Percentiles rank a stretch among this genome's conserved stretches.
These are phyloP conservation scores for Nasonia giraulti DNA, from an alignment of 1,140 invertebrate species.

Conservation along the genomic window DNA sequence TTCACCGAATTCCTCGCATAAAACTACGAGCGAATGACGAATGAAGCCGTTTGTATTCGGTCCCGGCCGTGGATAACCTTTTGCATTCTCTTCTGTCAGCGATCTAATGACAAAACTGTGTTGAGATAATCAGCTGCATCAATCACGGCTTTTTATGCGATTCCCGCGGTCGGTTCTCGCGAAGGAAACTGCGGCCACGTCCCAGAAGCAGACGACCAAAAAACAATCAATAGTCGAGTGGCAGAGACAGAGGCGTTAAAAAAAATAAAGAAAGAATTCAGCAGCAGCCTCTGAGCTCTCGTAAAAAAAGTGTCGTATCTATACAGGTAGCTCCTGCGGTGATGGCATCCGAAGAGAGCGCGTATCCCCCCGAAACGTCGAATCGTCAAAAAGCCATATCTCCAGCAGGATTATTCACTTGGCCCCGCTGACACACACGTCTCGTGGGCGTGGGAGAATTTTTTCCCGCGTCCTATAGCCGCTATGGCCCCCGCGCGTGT, in stretches of 20 bases:
- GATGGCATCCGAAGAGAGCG: slow-evolving; percentile 2
- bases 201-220: slow-evolving; percentile 1
- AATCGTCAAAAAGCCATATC: slow-evolving; percentile 44
- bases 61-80: neutral
- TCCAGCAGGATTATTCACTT: slow-evolving; percentile 27
- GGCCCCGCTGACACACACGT: neutral
- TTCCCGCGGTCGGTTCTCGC: slow-evolving; percentile 23
- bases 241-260: no score
- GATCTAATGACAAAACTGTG: slow-evolving; percentile 53
- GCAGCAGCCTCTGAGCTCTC: neutral
- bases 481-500: neutral
- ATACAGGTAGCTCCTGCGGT: slow-evolving; percentile 8
- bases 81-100: slow-evolving; percentile 8
- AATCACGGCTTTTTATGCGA: slow-evolving; percentile 47
- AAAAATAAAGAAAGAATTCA: neutral
- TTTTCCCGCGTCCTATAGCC: slow-evolving; percentile 30
- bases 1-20: slow-evolving; percentile 16
- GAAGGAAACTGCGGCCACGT: slow-evolving; percentile 31
- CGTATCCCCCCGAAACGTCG: neutral
- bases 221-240: slow-evolving; percentile 16
- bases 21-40: slow-evolving; percentile 24
- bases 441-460: slow-evolving; percentile 43
- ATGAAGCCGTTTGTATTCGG: slow-evolving; percentile 28
- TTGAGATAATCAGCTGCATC: slow-evolving; percentile 49
- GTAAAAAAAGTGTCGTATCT: slow-evolving; percentile 29